phyloP scores from a whole-genome alignment of 2,113 vertebrate genomes.

The rat (Rattus norvegicus) region DNA sequence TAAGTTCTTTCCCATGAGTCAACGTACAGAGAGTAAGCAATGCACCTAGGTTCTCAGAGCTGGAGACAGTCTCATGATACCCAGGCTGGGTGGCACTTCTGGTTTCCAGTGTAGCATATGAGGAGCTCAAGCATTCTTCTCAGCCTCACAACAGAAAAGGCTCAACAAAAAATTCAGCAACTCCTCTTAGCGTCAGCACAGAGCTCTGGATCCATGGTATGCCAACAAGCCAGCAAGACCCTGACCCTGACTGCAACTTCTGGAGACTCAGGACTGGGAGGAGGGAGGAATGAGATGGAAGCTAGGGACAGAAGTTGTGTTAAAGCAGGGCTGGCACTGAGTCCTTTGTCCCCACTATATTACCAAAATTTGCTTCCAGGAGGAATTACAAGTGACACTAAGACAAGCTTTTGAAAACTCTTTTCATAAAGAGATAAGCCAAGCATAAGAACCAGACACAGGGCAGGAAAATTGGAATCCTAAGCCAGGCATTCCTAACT shows the following conservation, averaged over 20 bases:
- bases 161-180: background rate
- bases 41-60: background rate
- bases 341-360: background rate
- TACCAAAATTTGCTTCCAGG: background rate
- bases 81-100: background rate
- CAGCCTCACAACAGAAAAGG: background rate
- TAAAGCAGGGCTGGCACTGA: background rate
- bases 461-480: background rate
- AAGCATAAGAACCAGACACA: background rate
- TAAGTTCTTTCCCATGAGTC: background rate
- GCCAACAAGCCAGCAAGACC: background rate
- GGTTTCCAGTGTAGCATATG: background rate
- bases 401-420: background rate
- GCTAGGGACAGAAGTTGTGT: background rate
- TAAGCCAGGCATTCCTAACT: background rate
- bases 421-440: background rate
- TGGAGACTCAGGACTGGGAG: background rate
- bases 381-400: background rate
- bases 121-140: background rate
- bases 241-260: background rate
- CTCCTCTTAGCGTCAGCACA: background rate
- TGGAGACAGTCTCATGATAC: background rate
- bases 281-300: too few relatives aligned
- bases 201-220: background rate
- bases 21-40: background rate